Evolutionary conservation across 1,140 invertebrate genomes (phyloP).

Genomic region (Pygmarrhopalites habei): DNA sequence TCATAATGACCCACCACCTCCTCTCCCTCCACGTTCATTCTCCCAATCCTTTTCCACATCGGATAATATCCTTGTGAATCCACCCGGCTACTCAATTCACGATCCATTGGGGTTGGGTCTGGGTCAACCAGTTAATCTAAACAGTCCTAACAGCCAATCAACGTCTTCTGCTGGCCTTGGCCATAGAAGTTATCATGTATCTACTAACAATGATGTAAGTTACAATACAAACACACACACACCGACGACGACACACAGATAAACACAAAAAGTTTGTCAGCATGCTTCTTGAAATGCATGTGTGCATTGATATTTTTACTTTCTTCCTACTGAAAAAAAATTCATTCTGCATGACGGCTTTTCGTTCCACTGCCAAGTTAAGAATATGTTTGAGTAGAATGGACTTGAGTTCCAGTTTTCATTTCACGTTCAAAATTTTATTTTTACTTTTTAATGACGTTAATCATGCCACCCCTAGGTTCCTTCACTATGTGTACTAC

Average conservation of each 20-base stretch:
- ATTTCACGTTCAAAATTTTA: slow-evolving; percentile 9
- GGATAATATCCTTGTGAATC: slow-evolving; percentile 4
- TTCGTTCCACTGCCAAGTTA: not conserved
- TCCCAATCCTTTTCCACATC: slow-evolving; percentile 13
- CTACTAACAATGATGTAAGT: slow-evolving; percentile 31
- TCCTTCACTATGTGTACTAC: not conserved
- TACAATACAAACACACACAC: not conserved
- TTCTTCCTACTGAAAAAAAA: slow-evolving; percentile 6
- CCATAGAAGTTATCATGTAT: slow-evolving; percentile 19
- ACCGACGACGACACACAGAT: no score
- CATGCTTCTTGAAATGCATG: not conserved
- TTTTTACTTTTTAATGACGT: not conserved
- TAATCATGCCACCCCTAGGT: not conserved
- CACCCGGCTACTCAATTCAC: slow-evolving; percentile 29
- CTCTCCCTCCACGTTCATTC: slow-evolving; percentile 32
- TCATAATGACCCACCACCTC: slow-evolving; percentile 28
- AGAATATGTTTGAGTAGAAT: no score
- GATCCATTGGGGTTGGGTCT: slow-evolving; percentile 17
- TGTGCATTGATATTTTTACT: slow-evolving; percentile 3
- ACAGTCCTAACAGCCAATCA: slow-evolving; percentile 17
- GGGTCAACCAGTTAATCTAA: not conserved
- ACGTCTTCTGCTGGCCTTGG: slow-evolving; percentile 12
- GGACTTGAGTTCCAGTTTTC: no score
- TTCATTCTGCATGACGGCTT: slow-evolving; percentile 7
- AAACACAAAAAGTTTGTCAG: no score